phyloP scores from a whole-genome alignment of 1,140 invertebrate genomes.

The Drosophila bocqueti region DNA sequence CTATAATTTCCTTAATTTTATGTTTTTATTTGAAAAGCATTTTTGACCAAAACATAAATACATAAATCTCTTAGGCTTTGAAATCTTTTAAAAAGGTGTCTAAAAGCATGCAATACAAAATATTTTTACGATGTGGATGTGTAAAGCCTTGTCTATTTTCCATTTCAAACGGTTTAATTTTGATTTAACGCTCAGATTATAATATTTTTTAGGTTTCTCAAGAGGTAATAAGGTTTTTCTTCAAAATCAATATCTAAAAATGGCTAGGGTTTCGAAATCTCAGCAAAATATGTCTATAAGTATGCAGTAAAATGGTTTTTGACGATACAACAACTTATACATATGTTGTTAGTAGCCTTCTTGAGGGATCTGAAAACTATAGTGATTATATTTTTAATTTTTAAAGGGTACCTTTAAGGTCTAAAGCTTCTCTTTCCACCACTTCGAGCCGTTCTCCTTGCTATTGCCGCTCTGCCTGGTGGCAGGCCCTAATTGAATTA shows the following conservation, averaged over 20 bases:
- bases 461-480: not conserved
- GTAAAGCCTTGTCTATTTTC: too few species aligned
- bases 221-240: not conserved
- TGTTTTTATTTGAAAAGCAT: too few species aligned
- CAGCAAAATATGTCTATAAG: not conserved
- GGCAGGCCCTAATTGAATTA: constrained; percentile 69
- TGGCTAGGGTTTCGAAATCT: not conserved
- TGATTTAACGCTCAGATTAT: too few species aligned
- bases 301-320: not conserved
- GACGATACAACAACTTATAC: not conserved
- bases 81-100: too few species aligned
- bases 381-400: not conserved
- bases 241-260: not conserved
- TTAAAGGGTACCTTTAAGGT: not conserved
- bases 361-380: rapidly evolving
- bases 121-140: too few species aligned
- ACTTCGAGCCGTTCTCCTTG: not conserved
- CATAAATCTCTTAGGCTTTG: too few species aligned
- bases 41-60: too few species aligned
- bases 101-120: too few species aligned
- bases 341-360: not conserved
- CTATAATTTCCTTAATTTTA: too few species aligned
- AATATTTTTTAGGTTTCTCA: too few species aligned
- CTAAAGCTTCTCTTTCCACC: not conserved
- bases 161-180: too few species aligned